phyloP scores from a whole-genome alignment of 2,113 vertebrate species.

The Lampris megalopsis region DNA sequence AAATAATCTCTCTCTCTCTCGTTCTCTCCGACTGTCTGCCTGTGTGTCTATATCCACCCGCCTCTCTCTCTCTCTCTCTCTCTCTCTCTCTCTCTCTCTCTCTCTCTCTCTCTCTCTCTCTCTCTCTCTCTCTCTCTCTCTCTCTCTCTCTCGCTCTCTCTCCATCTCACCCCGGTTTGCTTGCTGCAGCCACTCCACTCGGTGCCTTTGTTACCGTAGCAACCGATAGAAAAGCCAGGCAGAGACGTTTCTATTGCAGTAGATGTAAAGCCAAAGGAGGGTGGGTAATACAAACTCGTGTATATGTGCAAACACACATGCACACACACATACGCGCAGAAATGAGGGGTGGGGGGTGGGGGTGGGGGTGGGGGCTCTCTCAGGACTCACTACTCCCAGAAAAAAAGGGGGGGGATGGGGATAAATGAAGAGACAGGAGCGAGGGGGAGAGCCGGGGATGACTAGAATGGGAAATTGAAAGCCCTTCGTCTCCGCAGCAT shows the following conservation, averaged over 20 bases:
- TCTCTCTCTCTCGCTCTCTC: constrained; percentile 35
- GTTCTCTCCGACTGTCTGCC: background rate
- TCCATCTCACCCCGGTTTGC: constrained; percentile 45
- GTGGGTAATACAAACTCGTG: constrained; percentile 43
- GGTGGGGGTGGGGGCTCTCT: too few species aligned
- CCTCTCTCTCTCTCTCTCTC: constrained; percentile 35
- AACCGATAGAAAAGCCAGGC: constrained; percentile 78
- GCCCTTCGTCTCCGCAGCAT: constrained; percentile 56
- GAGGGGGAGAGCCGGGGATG: constrained; percentile 33
- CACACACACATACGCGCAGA: constrained; percentile 7
- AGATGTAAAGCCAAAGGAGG: constrained; percentile 62
- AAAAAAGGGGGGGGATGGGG: too few species aligned
- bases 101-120: constrained; percentile 21
- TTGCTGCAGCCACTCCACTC: constrained; percentile 77
- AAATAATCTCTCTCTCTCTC: constrained; percentile 31
- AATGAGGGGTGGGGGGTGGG: too few species aligned
- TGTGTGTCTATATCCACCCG: background rate
- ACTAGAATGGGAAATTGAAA: constrained; percentile 65
- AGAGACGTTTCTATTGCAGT: constrained; percentile 72
- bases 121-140: constrained; percentile 17
- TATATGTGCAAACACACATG: constrained; percentile 19
- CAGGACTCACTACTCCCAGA: too few species aligned
- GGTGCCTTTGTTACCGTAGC: constrained; percentile 81
- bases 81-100: background rate
- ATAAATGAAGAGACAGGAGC: too few species aligned